These are phyloP conservation scores for Adelges cooleyi DNA, from an alignment of 1,140 invertebrate species.

Conservation along the genomic window DNA sequence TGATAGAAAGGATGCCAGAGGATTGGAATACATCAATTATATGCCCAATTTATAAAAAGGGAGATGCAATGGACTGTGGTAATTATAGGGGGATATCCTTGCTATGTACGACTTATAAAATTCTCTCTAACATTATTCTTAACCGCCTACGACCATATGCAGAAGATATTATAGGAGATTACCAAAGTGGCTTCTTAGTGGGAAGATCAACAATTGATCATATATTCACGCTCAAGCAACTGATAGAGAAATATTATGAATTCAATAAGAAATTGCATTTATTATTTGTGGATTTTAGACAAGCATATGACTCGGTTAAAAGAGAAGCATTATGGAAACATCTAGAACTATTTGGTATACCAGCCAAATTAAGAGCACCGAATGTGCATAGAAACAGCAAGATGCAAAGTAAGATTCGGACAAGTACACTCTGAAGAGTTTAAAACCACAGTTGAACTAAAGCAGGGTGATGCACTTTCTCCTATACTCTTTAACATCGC, in stretches of 20 bases:
- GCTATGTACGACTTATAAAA: constrained; percentile 23
- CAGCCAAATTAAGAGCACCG: no score
- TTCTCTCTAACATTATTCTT: neutral
- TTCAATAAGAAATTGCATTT: neutral
- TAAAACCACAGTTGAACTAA: constrained; percentile 19
- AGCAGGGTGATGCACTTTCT: neutral
- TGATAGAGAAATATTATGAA: constrained; percentile 16
- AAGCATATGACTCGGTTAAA: constrained; percentile 10
- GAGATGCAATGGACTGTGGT: constrained; percentile 28
- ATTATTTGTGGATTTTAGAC: constrained; percentile 6
- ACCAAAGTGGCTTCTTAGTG: constrained; percentile 6
- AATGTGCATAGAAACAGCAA: neutral
- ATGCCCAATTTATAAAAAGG: constrained; percentile 33
- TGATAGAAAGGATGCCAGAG: constrained; percentile 25
- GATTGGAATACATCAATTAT: constrained; percentile 32
- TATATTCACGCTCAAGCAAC: constrained; percentile 15
- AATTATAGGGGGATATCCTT: constrained; percentile 34
- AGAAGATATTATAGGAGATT: neutral
- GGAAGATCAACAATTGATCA: constrained; percentile 1
- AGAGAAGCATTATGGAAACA: neutral
- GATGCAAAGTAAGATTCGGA: neutral
- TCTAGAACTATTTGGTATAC: no score
- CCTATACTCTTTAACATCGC: neutral
- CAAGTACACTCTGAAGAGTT: constrained; percentile 25
- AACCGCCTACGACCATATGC: neutral